Base-by-base conservation (phyloP, 2,797 vertebrate species). In the Pogoniulus pusillus region DNA sequence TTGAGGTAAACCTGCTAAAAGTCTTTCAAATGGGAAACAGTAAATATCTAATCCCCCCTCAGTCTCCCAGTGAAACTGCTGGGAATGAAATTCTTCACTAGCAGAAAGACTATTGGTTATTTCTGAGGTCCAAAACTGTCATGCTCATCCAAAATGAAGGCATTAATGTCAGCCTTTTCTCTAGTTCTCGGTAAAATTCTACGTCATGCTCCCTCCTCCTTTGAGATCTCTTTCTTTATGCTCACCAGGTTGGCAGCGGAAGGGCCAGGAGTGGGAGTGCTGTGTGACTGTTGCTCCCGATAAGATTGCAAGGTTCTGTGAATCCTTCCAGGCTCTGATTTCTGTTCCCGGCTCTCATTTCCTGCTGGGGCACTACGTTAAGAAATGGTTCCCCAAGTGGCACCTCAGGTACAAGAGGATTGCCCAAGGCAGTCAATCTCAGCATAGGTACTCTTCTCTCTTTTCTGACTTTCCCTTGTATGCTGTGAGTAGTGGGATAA, bases 1-100 rank as follows among this genome's bases (percentile, higher is more conserved):
- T 73, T 1, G 2, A 85, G 83, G 93, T 81, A 94, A 96, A 94
- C 83, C 85, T 93, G 92, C 89, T 94, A 92, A 96, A 96, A 94
- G 90, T 87, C 88, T 95, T 90, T 70, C 82, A 90, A 91, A 92
- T 92, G 91, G 85, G 89, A 91, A 95, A 73, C 91, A 76, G 66
- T 95, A 94, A 96, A 91, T 92, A 81, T 60, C 45, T 94, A 96
- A 95, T 93, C 90, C 63, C 73, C 71, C 23, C 49, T 70, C 70
- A 62, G 78, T 30, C 73, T 45, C 77, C 39, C 45, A 2, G 0
- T 45, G 93, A 82, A 89, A 85, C 47, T 75, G 74, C 43, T 32
- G 83, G 34, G 66, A 71, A 30, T 51, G 32, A 71, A 77, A 78
- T 24, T 26, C 58, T 75, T 80, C 45, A 4, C 74, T 10, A 57